A percentile compares a stretch with the other conserved stretches of the same genome.
Evolutionary conservation across 2,888 invertebrate species (phyloP).

Genomic region (Parapristionchus giblindavisi): DNA sequence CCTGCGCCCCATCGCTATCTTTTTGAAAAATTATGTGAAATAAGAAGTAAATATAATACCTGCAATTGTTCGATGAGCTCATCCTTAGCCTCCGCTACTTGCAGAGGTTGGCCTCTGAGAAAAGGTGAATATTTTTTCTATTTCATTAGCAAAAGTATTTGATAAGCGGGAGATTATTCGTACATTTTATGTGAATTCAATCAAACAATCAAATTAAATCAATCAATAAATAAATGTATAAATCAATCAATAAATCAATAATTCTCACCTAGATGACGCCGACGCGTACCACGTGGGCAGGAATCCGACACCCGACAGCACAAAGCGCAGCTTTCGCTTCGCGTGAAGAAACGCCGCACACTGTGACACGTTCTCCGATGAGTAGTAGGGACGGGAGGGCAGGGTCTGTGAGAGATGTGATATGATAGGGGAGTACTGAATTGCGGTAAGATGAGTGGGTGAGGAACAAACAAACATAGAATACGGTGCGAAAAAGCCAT

Average conservation of each 20-base stretch:
- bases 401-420: background rate
- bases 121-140: too few species aligned
- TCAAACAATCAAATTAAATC: too few species aligned
- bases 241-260: too few species aligned
- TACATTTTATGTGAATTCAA: too few species aligned
- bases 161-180: too few species aligned
- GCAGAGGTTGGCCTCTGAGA: slow-evolving; percentile 1
- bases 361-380: slow-evolving; percentile 52
- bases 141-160: too few species aligned
- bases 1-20: too few species aligned
- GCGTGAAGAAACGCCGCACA: slow-evolving; percentile 77
- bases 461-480: too few species aligned
- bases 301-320: slow-evolving; percentile 83
- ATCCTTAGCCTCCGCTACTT: slow-evolving; percentile 17
- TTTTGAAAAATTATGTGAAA: slow-evolving; percentile 10
- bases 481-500: too few species aligned
- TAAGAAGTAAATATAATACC: slow-evolving; percentile 50
- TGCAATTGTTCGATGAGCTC: slow-evolving; percentile 26
- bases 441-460: too few species aligned
- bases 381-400: slow-evolving; percentile 55
- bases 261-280: too few species aligned
- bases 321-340: slow-evolving; percentile 88
- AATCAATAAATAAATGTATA: too few species aligned
- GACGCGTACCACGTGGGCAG: slow-evolving; percentile 40
- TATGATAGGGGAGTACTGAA: background rate